Evolutionary conservation across 2,888 invertebrate genomes (phyloP).

Genomic region (Eupithecia subumbrata): DNA sequence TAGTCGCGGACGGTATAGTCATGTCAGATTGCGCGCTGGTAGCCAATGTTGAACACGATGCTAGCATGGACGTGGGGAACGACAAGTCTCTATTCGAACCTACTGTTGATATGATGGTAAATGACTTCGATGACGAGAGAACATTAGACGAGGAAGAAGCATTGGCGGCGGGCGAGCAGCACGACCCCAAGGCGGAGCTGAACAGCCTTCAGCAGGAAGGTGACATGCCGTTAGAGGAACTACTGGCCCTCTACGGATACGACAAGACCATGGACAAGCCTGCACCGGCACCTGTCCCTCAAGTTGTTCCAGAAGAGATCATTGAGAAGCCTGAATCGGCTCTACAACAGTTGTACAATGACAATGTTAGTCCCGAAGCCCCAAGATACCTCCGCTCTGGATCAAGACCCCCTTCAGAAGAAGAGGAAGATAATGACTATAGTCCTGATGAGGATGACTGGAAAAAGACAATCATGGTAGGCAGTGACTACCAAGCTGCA

Average conservation of each 20-base stretch:
- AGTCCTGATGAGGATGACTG: conserved; percentile 94
- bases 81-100: conserved; percentile 92
- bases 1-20: conserved; percentile 71
- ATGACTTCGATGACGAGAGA: conserved; percentile 98
- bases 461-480: conserved; percentile 98
- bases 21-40: conserved; percentile 84
- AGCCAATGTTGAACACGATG: conserved; percentile 82
- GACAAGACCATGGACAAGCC: conserved; percentile 78
- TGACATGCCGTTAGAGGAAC: conserved; percentile 97
- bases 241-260: conserved; percentile 95
- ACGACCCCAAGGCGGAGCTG: conserved; percentile 94
- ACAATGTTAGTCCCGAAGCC: conserved; percentile 73
- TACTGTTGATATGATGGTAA: conserved; percentile 97
- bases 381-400: conserved; percentile 83
- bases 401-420: conserved; percentile 91
- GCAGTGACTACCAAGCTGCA: conserved; percentile 95
- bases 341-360: conserved; percentile 74
- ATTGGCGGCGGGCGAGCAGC: conserved; percentile 92
- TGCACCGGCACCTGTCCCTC: conserved; percentile 66
- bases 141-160: conserved; percentile 99
- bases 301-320: conserved; percentile 68
- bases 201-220: conserved; percentile 95
- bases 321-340: conserved; percentile 77
- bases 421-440: conserved; percentile 92
- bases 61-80: conserved; percentile 82